Evolutionary conservation across 1,140 invertebrate genomes (phyloP).

Genomic region (Rhagoletis pomonella): DNA sequence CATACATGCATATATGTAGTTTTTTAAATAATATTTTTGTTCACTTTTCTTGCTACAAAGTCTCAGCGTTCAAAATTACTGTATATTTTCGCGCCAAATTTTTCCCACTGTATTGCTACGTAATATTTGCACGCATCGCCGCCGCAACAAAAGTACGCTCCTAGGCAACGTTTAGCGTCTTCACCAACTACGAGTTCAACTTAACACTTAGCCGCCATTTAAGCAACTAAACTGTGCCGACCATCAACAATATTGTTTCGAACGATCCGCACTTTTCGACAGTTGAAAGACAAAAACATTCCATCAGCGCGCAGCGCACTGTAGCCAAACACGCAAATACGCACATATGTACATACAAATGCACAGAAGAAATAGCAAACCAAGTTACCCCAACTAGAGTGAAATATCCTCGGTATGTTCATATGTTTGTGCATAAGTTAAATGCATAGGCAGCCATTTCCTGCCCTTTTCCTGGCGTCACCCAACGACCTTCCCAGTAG

Average conservation of each 20-base stretch:
- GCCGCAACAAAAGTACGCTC: not conserved
- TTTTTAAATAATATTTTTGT: not conserved
- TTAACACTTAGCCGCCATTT: conserved; percentile 30
- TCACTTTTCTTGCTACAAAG: not conserved
- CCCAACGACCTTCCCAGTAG: conserved; percentile 44
- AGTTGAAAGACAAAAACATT: conserved; percentile 32
- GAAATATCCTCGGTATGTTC: not conserved
- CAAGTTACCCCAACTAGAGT: not conserved
- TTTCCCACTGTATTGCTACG: not conserved
- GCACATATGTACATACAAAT: not conserved
- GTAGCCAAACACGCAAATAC: not conserved
- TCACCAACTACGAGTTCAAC: not conserved
- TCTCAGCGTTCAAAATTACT: not conserved
- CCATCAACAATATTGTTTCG: conserved; percentile 38
- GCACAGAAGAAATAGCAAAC: too few relatives aligned
- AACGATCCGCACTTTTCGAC: conserved; percentile 39
- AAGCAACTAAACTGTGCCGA: conserved; percentile 27
- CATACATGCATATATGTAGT: not conserved
- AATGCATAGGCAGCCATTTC: conserved; percentile 35
- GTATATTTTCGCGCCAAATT: not conserved
- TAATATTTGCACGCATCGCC: not conserved
- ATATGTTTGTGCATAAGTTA: conserved; percentile 16
- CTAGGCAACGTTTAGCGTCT: not conserved
- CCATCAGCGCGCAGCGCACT: not conserved
- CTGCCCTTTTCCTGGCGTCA: not conserved